Percentiles rank a stretch among this genome's conserved stretches.
These are phyloP conservation scores for Sebastes hubbsi DNA, from an alignment of 2,797 vertebrate genomes.

Conservation along the genomic window DNA sequence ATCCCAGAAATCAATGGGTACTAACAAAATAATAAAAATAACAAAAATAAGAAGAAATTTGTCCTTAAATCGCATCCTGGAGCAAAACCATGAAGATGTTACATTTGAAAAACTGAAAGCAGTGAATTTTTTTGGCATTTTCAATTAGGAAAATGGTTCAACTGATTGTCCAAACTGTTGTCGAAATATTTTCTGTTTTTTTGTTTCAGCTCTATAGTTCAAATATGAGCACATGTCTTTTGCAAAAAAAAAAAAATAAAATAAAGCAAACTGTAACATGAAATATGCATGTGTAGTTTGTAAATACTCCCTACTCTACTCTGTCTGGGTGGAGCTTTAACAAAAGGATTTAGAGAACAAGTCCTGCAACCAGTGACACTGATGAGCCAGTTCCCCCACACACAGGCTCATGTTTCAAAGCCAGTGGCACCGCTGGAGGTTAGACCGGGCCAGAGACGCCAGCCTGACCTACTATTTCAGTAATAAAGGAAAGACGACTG, in stretches of 20 bases:
- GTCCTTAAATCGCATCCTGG: too few species aligned
- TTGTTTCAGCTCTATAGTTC: neutral
- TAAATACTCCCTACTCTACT: neutral
- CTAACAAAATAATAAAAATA: too few species aligned
- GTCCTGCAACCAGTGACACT: neutral
- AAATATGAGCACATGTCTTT: neutral
- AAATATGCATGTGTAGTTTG: neutral
- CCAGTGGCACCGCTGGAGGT: constrained; percentile 15
- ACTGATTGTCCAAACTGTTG: neutral
- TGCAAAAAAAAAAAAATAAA: neutral
- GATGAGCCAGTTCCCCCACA: neutral
- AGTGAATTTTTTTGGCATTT: neutral
- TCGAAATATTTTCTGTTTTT: neutral
- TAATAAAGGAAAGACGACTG: neutral
- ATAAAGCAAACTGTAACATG: neutral
- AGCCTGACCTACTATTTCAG: neutral
- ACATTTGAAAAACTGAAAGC: neutral
- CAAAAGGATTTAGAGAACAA: neutral
- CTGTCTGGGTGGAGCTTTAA: neutral
- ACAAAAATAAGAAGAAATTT: too few species aligned
- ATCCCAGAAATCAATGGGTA: too few species aligned
- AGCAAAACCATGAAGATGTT: neutral
- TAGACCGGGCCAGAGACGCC: constrained; percentile 4
- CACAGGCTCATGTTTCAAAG: constrained; percentile 8
- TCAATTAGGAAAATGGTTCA: too few species aligned